Base-by-base conservation (phyloP, 2,888 invertebrate species). In the Yponomeuta cagnagella region DNA sequence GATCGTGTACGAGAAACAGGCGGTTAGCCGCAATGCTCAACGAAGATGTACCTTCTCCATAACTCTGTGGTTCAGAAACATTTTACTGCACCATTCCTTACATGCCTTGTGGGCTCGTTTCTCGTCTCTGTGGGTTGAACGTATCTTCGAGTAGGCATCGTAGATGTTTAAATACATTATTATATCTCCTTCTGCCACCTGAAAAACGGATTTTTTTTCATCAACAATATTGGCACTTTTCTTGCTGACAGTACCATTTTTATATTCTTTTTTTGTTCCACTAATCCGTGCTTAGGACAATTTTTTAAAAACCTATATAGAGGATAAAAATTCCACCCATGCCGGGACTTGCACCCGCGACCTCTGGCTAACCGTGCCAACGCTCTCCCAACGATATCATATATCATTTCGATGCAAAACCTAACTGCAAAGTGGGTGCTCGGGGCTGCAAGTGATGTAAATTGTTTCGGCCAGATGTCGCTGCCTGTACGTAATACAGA, bases 161-260 rank as follows among this genome's bases (percentile, higher is more conserved):
- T 95, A 96, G 0, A 98, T 95, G 84, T 99, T 99, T 3, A 99
- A 88, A 72, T 97, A 93, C 43, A 98, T 98, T 30, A 99, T 91
- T 66, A 98, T 93, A 85, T 99, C 99, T 0, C 99, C 99, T 88
- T 99, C 98, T 4, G 95, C 96, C 0, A 97, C 95, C 93, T 93
- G 76, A 1, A 79, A 15, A 15, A 58, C 52, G 0, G 52, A 58
- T 0, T 12, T 43, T 43, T 8, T 43, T 3, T 43, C 43, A 43
- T 43, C 43, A 15, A 15, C 15, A 15, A 58, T 2, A 52, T 52
- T 9, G 8, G 52, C 10, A 52, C 23, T 23, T 23, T 23, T 23
- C 23, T 23, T 23, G 23, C 23, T 23, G 23, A 23, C 23, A 23
- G 23, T 23, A 23, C 23, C 12, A 52, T 52, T 9, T 4, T 52